Base-by-base conservation (phyloP, 2,888 invertebrate genomes). In the Pyrrhia umbra region DNA sequence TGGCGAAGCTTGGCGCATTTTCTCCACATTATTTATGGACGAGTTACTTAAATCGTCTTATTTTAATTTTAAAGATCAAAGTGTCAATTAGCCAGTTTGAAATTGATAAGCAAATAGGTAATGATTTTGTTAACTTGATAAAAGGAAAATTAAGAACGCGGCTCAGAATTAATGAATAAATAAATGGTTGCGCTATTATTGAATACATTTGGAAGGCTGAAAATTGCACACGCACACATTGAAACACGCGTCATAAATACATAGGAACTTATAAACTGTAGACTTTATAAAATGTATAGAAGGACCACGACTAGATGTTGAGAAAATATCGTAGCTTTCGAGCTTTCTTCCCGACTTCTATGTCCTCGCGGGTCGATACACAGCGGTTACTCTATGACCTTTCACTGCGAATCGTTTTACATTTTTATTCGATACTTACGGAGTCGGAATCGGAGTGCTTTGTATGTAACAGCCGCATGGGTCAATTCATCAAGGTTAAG, bases 1-100 rank as follows among this genome's bases (percentile, higher is more conserved):
- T 34, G 30, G 8, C 61, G 27, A 18, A 58, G 40, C 30, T 46
- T 46, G 40, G n/a, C 40, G 18, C 52, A 65, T 66, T 70, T 58
- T 64, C 69, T 58, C 42, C 51, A 71, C 47, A 45, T 66, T 45
- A 54, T 55, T 21, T 23, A 50, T 18, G 27, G 15, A 54, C 34
- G 9, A 69, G 71, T 47, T 18, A 30, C 49, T 50, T 40, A 18
- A 45, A 50, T 40, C 20, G 34, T 45, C 52, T 51, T 45, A 20
- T 73, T 68, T 59, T 42, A 58, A 52, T 74, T 56, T 61, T 49
- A 74, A 60, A 74, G 58, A 61, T 64, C 63, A 73, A 74, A 58
- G 55, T 72, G 63, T 59, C 74, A 73, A 58, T 73, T 63, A 73
- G 20, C 50, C 37, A 62, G 40, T 50, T 10, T 23, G 34, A 39